Base-by-base conservation (phyloP, 2,888 invertebrate species). In the Himalopsyche tibetana region DNA sequence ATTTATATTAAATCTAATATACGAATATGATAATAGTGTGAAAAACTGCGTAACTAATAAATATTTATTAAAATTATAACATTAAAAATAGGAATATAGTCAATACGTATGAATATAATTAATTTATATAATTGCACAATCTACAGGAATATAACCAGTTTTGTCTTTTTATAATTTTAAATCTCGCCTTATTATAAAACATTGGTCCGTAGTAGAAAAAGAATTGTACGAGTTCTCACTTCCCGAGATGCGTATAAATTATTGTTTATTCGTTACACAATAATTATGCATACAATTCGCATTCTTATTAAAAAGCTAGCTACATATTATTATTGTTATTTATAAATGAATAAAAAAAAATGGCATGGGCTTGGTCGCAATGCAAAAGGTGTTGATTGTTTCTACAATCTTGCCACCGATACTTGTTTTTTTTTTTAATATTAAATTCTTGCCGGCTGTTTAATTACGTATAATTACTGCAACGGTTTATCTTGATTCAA, bases 401-500 rank as follows among this genome's bases (percentile, higher is more conserved):
- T 74, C 74, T 74, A 36, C 74, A 74, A 36, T 74, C 74, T 74
- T 36, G 28, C 19, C 9, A 74, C 74, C 36, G 36, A 74, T 12
- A 36, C 12, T 36, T 0, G n/a, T 38, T 74, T 74, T 74, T 63
- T 28, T 28, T 28, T 28, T 28, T 28, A 28, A 19, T n/a, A 3
- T 19, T 12, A 36, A 74, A 74, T 36, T 38, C 28, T 36, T 36
- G 15, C 28, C n/a, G 74, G 36, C 38, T 74, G 36, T 74, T 15
- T 74, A 74, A 74, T 74, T 74, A 74, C 38, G 9, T 74, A 38
- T 74, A 74, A 74, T 74, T 74, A 74, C n/a, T 6, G 36, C 74
- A 74, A 74, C 74, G 74, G 74, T 28, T 74, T 12, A 74, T 74
- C 74, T 74, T 74, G 74, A 74, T 74, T 74, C 74, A 74, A 38